Base-by-base conservation (phyloP, 2,888 invertebrate species). In the Cabera pusaria region DNA sequence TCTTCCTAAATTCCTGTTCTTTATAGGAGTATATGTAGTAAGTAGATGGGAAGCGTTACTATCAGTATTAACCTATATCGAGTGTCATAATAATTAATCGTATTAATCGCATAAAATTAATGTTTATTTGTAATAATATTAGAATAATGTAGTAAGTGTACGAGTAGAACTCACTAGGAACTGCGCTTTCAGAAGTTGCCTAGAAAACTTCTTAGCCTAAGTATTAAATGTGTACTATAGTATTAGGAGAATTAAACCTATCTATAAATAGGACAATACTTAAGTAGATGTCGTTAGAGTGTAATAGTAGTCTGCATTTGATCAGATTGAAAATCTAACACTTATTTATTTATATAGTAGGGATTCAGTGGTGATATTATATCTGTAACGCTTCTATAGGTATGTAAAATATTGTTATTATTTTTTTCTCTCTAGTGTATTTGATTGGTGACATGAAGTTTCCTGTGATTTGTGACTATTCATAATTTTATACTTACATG, bases 391-490 rank as follows among this genome's bases (percentile, higher is more conserved):
- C 59, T 57, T 72, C 61, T 56, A 66, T 78, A 78, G 72, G 54
- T 71, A 68, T 62, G 59, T 70, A 72, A 65, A 61, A 56, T 72
- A 56, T n/a, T n/a, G 38, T 57, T 66, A 68, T 75, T 72, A 67
- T 75, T 76, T 71, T n/a, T 76, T 65, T 76, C 58, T 61, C 63
- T 72, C 66, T 73, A 78, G 76, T 69, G 64, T 73, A 23, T 32
- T 27, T 31, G 5, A 17, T 31, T 37, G 12, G 23, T 32, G 31
- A 36, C 26, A 48, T 59, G 69, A 67, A 82, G 68, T 75, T 83
- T 86, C 82, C 84, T 86, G 86, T 86, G 84, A 86, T 85, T 84
- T 75, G 71, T 81, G 75, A 80, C 76, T 84, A 79, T 76, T 79
- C 61, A 77, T 79, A 80, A 79, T 84, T 86, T 84, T 85, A 74